These are phyloP conservation scores for Leptopilina drosophilae DNA, from an alignment of 2,888 invertebrate species.

Conservation along the genomic window DNA sequence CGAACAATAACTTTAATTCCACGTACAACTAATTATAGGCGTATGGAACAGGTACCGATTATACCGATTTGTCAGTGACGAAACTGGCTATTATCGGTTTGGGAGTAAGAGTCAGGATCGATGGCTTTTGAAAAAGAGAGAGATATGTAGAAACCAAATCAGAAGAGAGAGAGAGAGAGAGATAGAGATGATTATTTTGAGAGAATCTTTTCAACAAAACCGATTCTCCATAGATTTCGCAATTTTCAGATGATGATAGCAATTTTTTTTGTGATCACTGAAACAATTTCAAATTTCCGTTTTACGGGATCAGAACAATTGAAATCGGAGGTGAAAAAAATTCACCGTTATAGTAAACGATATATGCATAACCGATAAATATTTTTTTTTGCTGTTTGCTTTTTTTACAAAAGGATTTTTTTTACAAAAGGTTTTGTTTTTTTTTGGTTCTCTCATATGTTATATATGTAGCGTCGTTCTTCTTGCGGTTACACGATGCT, in stretches of 20 bases:
- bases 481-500: constrained; percentile 67
- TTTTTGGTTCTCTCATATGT: constrained; percentile 46
- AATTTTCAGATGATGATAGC: too few species aligned
- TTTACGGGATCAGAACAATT: neutral
- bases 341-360: neutral
- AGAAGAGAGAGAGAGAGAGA: neutral
- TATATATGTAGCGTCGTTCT: constrained; percentile 60
- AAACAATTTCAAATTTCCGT: neutral
- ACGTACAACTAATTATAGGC: constrained; percentile 47
- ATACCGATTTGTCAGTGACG: constrained; percentile 52
- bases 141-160: neutral
- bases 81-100: constrained; percentile 45
- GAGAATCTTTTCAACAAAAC: too few species aligned
- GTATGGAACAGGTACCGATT: constrained; percentile 43
- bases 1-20: constrained; percentile 40
- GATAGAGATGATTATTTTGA: too few species aligned
- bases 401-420: constrained; percentile 17
- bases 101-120: constrained; percentile 14
- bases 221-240: too few species aligned
- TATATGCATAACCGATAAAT: neutral
- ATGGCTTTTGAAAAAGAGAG: constrained; percentile 25
- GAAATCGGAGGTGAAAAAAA: neutral
- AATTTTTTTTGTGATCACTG: too few species aligned
- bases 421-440: too few species aligned
- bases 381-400: constrained; percentile 11